Conservation (phyloP, 2,888 invertebrate genomes). For the Scaptomyza reducta region DNA sequence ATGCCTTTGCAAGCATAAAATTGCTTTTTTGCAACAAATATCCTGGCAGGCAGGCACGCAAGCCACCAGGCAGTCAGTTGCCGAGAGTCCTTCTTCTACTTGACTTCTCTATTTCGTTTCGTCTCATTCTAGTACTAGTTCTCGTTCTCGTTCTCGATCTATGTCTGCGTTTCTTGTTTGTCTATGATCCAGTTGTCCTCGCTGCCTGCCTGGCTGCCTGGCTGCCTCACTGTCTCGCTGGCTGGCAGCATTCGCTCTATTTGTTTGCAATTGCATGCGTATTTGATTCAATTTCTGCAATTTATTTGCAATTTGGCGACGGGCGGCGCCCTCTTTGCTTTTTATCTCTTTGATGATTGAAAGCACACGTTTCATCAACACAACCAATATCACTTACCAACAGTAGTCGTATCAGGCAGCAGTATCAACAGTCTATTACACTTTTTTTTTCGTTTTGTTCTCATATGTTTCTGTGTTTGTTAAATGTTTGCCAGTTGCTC, state of each 20-base stretch:
- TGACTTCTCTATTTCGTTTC: slow-evolving; percentile 6
- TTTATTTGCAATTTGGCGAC: slow-evolving; percentile 82
- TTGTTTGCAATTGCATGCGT: slow-evolving; percentile 80
- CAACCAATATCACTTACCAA: slow-evolving; percentile 40
- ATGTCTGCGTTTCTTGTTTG: slow-evolving; percentile 46
- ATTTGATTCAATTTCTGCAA: slow-evolving; percentile 83
- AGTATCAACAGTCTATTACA: slow-evolving; percentile 52
- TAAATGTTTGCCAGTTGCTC: slow-evolving; percentile 44
- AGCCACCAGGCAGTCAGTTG: slow-evolving; percentile 12
- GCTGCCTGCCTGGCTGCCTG: slow-evolving; percentile 6
- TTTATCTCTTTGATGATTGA: slow-evolving; percentile 79
- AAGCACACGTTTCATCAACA: slow-evolving; percentile 71
- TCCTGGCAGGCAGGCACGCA: slow-evolving; percentile 47
- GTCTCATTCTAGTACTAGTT: slow-evolving; percentile 8
- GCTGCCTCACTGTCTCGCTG: too few relatives aligned
- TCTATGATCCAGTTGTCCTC: slow-evolving; percentile 41
- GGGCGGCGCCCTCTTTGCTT: slow-evolving; percentile 58
- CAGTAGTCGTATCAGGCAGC: slow-evolving; percentile 8
- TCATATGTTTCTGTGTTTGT: slow-evolving; percentile 21
- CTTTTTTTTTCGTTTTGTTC: slow-evolving; percentile 23
- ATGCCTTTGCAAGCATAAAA: slow-evolving; percentile 81
- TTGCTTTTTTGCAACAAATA: slow-evolving; percentile 80
- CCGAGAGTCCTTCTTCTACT: slow-evolving; percentile 29
- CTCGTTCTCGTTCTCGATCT: slow-evolving; percentile 14
- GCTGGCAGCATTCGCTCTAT: slow-evolving; percentile 54